Percentiles rank a stretch among this genome's conserved stretches.
Evolutionary conservation across 2,113 vertebrate species (phyloP).

Genomic region (Motacilla tschutschensis): DNA sequence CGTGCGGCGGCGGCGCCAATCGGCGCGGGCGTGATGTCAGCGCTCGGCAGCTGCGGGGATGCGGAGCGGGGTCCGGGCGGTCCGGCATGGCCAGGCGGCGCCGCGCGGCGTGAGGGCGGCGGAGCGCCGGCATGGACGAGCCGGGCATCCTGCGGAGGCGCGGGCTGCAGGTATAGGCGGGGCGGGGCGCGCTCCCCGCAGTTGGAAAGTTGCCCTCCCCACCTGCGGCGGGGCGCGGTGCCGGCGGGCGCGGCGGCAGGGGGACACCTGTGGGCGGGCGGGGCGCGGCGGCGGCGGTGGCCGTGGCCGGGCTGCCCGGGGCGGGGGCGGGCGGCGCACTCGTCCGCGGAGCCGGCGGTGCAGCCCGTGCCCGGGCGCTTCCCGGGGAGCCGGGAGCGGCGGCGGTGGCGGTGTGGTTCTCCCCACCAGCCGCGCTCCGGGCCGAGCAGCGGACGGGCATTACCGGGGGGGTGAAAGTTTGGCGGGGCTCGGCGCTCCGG

Average conservation of each 20-base stretch:
- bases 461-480: neutral
- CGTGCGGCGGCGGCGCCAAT: slow-evolving; percentile 89
- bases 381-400: neutral
- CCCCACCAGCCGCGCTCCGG: rapidly evolving
- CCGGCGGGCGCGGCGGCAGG: no score
- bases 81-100: slow-evolving; percentile 79
- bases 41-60: slow-evolving; percentile 88
- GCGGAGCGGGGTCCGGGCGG: slow-evolving; percentile 80
- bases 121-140: slow-evolving; percentile 16
- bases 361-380: neutral
- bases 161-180: no score
- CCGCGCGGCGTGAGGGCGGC: slow-evolving; percentile 72
- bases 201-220: no score
- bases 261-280: no score
- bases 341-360: neutral
- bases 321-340: no score
- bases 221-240: no score
- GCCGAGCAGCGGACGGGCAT: neutral
- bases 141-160: neutral
- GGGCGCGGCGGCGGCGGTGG: no score
- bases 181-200: no score
- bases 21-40: slow-evolving; percentile 91
- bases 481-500: neutral
- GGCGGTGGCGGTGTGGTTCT: neutral
- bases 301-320: no score